Conservation (phyloP, 1,140 invertebrate genomes). For the Nasonia vitripennis region DNA sequence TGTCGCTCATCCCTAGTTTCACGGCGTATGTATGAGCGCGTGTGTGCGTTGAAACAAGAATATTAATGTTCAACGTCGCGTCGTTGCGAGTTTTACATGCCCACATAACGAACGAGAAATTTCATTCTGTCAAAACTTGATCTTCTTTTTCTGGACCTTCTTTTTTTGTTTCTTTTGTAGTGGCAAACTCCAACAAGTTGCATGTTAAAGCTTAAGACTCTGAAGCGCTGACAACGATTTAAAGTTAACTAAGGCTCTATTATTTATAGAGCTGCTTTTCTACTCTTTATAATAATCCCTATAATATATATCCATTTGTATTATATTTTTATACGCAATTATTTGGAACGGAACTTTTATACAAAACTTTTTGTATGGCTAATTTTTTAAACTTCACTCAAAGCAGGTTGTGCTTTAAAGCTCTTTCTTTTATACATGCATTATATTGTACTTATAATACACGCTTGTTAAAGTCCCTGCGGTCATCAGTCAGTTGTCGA, state of each 20-base stretch:
- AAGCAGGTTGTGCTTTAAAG: constrained; percentile 1
- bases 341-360: neutral
- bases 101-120: constrained; percentile 6
- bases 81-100: neutral
- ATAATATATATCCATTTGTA: constrained; percentile 12
- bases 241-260: constrained; percentile 11
- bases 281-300: constrained; percentile 42
- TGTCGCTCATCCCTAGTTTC: neutral
- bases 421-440: constrained; percentile 28
- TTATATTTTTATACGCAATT: constrained; percentile 39
- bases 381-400: constrained; percentile 23
- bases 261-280: constrained; percentile 8
- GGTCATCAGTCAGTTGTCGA: constrained; percentile 27
- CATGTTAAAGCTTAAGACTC: constrained; percentile 42
- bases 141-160: constrained; percentile 33
- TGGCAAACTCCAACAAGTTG: constrained; percentile 39
- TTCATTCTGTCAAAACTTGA: constrained; percentile 34
- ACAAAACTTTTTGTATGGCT: constrained; percentile 35
- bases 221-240: constrained; percentile 30
- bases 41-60: neutral
- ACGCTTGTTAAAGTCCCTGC: constrained; percentile 17
- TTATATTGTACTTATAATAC: constrained; percentile 11
- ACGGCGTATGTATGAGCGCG: neutral
- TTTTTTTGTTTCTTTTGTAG: constrained; percentile 46
- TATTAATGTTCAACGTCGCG: neutral